These are phyloP conservation scores for Tineola bisselliella DNA, from an alignment of 2,888 invertebrate genomes.

Conservation along the genomic window DNA sequence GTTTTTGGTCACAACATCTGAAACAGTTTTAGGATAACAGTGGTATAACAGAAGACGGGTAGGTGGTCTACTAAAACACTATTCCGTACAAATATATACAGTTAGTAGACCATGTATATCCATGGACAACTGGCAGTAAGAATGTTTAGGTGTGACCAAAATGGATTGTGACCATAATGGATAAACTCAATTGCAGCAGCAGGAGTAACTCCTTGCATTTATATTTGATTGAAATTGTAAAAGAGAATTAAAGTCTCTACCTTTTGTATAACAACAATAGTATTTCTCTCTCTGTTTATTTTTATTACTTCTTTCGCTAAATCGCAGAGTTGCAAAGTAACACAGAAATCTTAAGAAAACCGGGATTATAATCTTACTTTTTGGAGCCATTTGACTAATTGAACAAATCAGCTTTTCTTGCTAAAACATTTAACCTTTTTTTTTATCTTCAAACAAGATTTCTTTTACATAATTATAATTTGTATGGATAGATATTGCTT, in stretches of 20 bases:
- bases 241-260: background rate
- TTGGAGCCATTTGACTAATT: conserved; percentile 6
- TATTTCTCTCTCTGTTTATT: background rate
- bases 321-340: background rate
- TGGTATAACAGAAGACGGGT: no score
- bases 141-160: no score
- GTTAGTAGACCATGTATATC: no score
- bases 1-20: no score
- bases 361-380: background rate
- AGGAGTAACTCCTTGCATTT: background rate
- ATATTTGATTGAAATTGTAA: background rate
- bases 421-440: conserved; percentile 1
- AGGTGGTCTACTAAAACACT: no score
- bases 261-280: background rate
- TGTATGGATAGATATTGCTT: no score
- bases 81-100: no score
- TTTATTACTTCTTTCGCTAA: background rate
- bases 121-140: no score
- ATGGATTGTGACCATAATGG: no score
- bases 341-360: background rate
- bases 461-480: background rate
- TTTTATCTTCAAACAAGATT: background rate
- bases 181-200: no score
- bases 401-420: conserved; percentile 2
- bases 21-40: no score